A percentile compares a stretch with the other conserved stretches of the same genome.
These are phyloP conservation scores for Phrynosoma blainvillii DNA, from an alignment of 2,113 vertebrate species.

Conservation along the genomic window DNA sequence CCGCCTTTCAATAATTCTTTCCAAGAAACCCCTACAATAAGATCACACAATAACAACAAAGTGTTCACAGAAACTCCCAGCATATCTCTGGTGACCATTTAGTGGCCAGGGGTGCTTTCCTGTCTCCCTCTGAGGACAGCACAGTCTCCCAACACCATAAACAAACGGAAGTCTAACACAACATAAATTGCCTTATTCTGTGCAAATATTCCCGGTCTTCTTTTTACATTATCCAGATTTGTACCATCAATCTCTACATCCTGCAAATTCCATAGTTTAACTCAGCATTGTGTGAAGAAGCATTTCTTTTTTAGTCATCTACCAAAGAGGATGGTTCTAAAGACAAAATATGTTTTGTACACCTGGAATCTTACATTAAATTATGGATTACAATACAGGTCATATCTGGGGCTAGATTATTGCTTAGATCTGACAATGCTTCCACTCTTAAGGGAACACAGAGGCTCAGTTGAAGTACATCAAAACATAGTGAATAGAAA, in stretches of 20 bases:
- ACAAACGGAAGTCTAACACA: too few species aligned
- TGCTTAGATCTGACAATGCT: neutral
- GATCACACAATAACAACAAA: too few species aligned
- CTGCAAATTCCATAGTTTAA: neutral
- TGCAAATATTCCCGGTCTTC: neutral
- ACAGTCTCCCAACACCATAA: too few species aligned
- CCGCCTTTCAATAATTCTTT: too few species aligned
- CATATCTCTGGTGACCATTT: too few species aligned
- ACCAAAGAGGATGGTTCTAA: neutral
- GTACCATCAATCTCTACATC: neutral
- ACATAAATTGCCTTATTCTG: neutral
- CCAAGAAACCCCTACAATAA: too few species aligned
- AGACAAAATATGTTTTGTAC: neutral
- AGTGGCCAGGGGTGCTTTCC: too few species aligned
- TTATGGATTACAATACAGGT: neutral
- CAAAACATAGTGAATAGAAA: neutral
- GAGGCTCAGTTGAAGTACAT: rapidly evolving
- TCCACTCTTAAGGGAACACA: rapidly evolving
- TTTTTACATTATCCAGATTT: neutral
- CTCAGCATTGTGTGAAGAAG: neutral
- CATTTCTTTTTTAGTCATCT: neutral
- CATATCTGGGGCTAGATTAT: neutral
- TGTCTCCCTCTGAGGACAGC: too few species aligned
- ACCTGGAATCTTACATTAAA: neutral
- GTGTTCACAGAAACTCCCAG: too few species aligned